Evolutionary conservation across 2,888 invertebrate species (phyloP), one percentile per base, ranked within the genome.

Genomic region (Cremastinae sp.): DNA sequence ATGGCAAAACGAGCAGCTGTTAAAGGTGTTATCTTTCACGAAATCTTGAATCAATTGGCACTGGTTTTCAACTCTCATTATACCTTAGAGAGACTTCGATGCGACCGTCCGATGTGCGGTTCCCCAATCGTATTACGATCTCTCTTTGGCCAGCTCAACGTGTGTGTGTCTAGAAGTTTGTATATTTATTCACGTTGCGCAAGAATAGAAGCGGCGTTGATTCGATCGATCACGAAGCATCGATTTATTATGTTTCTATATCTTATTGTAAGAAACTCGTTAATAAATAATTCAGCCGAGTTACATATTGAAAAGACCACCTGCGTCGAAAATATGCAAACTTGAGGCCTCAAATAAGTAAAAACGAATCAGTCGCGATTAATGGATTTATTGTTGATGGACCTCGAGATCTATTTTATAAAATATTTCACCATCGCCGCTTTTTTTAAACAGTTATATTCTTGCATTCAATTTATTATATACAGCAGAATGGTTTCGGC

Each of bases 21-120:
- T 70, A 49, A 18, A 36, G 3, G 14, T 16, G 64, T 59, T 73
- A 73, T 73, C 69, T 18, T 34, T 12, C 43, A 36, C 53, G 47
- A 65, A 64, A 76, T 76, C 76, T 64, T 65, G 65, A 74, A 77
- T 77, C 77, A 74, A 77, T 77, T 77, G 77, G 77, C 77, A 74
- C 74, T 77, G 61, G 74, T 77, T 74, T 77, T 59, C 64, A 65
- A 70, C 74, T 28, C 28, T 77, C 77, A 77, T 77, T 77, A n/a
- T n/a, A 77, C 61, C 77, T 51, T 49, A 22, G 34, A 59, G 53
- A 34, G 45, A 28, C 41, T 45, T 5, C 14, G 76, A 77, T 65
- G 38, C 77, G 61, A 77, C 70, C 54, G 49, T 64, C 53, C 59
- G 76, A 77, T 70, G 70, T 61, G 74, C 75, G 53, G 49, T 36